These are phyloP conservation scores for Eidolon dupreanum DNA, from an alignment of 2,797 vertebrate species.

Conservation along the genomic window DNA sequence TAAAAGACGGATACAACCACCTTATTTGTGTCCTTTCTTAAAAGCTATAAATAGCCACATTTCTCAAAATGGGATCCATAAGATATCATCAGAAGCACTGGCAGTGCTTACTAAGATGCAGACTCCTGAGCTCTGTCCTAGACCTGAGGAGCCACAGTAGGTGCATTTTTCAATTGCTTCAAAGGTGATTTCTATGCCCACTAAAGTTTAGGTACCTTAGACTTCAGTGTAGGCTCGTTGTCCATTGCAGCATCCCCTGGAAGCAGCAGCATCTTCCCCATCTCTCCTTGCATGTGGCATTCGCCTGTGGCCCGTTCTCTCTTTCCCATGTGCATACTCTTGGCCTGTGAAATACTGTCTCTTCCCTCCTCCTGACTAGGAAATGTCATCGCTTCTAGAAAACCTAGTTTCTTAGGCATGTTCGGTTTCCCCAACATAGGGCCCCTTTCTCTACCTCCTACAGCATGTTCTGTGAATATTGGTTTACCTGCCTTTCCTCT, in stretches of 20 bases:
- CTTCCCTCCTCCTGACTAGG: neutral
- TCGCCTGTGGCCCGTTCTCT: neutral
- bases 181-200: neutral
- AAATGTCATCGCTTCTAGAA: neutral
- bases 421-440: neutral
- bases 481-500: neutral
- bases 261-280: accelerated
- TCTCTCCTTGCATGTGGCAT: neutral
- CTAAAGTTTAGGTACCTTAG: neutral
- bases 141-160: neutral
- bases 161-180: neutral
- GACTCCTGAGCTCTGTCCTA: neutral
- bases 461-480: neutral
- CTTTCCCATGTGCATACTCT: accelerated
- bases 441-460: neutral
- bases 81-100: slow-evolving; percentile 1
- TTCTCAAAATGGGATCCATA: neutral
- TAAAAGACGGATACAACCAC: neutral
- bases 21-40: neutral
- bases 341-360: neutral
- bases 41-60: neutral
- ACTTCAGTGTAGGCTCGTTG: neutral
- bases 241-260: neutral
- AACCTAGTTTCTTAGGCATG: neutral
- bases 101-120: neutral